phyloP scores from a whole-genome alignment of 2,888 invertebrate genomes.

The Papilio protenor region DNA sequence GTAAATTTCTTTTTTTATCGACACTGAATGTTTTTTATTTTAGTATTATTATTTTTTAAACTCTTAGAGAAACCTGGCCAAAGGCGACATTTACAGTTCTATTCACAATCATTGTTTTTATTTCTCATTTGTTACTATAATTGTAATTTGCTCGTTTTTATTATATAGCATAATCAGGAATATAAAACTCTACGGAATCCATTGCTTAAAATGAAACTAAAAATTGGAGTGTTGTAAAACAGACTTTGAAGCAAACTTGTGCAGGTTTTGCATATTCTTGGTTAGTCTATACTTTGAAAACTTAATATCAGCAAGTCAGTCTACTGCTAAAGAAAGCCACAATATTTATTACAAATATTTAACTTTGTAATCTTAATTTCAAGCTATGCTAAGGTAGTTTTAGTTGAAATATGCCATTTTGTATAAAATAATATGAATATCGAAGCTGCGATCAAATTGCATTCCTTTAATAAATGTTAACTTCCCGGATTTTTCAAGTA shows the following conservation, averaged over 20 bases:
- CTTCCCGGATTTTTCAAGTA: constrained; percentile 50
- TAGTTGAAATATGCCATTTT: constrained; percentile 5
- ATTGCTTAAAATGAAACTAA: not conserved
- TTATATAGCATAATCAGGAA: not conserved
- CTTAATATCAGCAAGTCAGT: not conserved
- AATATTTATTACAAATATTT: too few relatives aligned
- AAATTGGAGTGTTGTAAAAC: not conserved
- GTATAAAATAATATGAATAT: not conserved
- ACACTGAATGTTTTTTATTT: constrained; percentile 10
- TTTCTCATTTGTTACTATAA: not conserved
- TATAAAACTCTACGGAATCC: not conserved
- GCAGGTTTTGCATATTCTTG: not conserved
- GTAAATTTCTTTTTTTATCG: not conserved
- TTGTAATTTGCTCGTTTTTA: not conserved
- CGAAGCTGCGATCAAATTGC: constrained; percentile 50
- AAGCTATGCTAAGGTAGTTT: constrained; percentile 9
- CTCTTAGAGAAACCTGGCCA: not conserved
- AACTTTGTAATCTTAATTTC: not conserved
- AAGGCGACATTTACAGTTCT: not conserved
- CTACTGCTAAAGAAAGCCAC: not conserved
- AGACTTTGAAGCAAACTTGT: not conserved
- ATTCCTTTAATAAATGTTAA: constrained; percentile 54
- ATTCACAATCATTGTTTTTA: not conserved
- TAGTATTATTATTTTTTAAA: constrained; percentile 12
- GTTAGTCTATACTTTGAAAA: not conserved